Evolutionary conservation across 2,888 invertebrate species (phyloP), one percentile per base, ranked within the genome.

Genomic region (Carterocephalus palaemon): DNA sequence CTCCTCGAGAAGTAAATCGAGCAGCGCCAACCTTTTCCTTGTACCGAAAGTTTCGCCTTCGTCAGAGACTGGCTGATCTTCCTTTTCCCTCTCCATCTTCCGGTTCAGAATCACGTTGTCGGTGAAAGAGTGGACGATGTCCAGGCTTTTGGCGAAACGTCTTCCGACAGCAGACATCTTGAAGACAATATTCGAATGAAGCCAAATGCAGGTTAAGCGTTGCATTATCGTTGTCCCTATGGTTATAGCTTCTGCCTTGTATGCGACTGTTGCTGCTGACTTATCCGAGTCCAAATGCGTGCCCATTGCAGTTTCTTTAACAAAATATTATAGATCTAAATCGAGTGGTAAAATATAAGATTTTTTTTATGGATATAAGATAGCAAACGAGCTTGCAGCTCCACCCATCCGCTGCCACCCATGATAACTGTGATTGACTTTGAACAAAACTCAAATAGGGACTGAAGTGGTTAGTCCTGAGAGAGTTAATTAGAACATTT

Each of bases 291-390:
- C 73, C 1, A 91, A 65, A 40, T 83, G 76, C 2, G 83, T 82
- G 2, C 92, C 92, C 92, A 92, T 92, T 1, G 92, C 91, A 0
- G 87, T 83, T 69, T 88, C 89, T 88, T n/a, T n/a, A n/a, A n/a
- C n/a, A n/a, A n/a, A n/a, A n/a, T n/a, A n/a, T n/a, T n/a, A n/a
- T n/a, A n/a, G n/a, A n/a, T n/a, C n/a, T n/a, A n/a, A n/a, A n/a
- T n/a, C n/a, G n/a, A n/a, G n/a, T n/a, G n/a, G 62, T 7, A 70
- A 66, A 45, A 41, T 13, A 28, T 10, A n/a, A 28, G n/a, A n/a
- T n/a, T n/a, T n/a, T n/a, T n/a, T n/a, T n/a, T n/a, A n/a, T n/a
- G n/a, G n/a, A n/a, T n/a, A n/a, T n/a, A n/a, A n/a, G n/a, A n/a
- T n/a, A n/a, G n/a, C n/a, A n/a, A n/a, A n/a, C n/a, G n/a, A n/a